Evolutionary conservation across 2,888 invertebrate species (phyloP), one percentile per base, ranked within the genome.

Genomic region (Phoenoteleia sp.): DNA sequence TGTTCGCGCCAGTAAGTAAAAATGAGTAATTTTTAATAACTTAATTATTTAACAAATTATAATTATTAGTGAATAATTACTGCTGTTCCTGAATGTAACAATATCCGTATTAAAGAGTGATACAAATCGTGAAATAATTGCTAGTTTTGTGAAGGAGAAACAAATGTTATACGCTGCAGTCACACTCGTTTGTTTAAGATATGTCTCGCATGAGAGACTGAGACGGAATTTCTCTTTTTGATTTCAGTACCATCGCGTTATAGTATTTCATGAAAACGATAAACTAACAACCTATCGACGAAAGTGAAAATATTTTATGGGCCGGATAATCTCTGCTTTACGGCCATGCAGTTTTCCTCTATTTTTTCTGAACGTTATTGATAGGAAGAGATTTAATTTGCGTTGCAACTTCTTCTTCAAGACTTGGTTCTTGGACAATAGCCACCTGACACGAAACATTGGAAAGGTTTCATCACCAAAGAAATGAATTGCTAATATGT

Each of bases 251-350:
- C 9, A 66, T 75, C n/a, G 11, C 19, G 29, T 64, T 62, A 52
- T 29, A 64, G 45, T 49, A 67, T 76, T 76, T 76, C 47, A 47
- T 29, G 66, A 54, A 67, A 76, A 76, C 66, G 33, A 17, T 58
- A 15, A 54, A 47, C 76, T 76, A 64, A 54, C 42, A 58, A 66
- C 42, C 13, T 58, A 67, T 76, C 45, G 36, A 66, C 45, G 25
- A 66, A 76, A 76, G 76, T 76, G 66, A 66, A 76, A 76, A 39
- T 58, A 29, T 25, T 62, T 47, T 23, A 36, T 11, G 4, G 52
- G 23, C 33, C 19, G 72, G 49, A 74, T 62, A 74, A 62, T 62
- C 62, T 74, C 52, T 49, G 45, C 62, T 52, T 62, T 52, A 62
- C 11, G 19, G 19, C 49, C 52, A 19, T n/a, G 11, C 9, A 13